phyloP scores from a whole-genome alignment of 92 coral and sea anemone species.

The Muricea muricata region DNA sequence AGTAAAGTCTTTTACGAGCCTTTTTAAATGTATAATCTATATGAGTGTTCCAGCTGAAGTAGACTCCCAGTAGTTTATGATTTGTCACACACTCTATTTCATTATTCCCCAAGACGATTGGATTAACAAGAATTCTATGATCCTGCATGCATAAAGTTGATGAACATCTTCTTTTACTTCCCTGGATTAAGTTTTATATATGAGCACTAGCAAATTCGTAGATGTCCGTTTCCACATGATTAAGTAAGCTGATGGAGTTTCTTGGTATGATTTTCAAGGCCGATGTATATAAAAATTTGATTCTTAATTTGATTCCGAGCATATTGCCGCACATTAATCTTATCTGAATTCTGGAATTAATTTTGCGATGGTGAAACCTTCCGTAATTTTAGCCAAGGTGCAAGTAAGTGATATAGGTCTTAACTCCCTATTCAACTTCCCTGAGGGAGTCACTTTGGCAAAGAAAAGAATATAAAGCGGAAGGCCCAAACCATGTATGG shows the following conservation, averaged over 20 bases:
- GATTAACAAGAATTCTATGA: not conserved
- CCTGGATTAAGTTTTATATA: not conserved
- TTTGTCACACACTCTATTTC: conserved; percentile 63
- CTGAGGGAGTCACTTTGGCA: too few relatives aligned
- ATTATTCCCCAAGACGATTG: conserved; percentile 42
- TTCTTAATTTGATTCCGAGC: not conserved
- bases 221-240: not conserved
- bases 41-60: conserved; percentile 53
- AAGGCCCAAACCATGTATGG: too few relatives aligned
- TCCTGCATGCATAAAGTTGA: not conserved
- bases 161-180: too few relatives aligned
- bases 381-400: too few relatives aligned
- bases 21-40: conserved; percentile 35
- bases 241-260: not conserved
- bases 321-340: too few relatives aligned
- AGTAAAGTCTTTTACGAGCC: conserved; percentile 52
- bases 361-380: too few relatives aligned
- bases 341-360: too few relatives aligned
- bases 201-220: not conserved
- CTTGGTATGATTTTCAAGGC: not conserved
- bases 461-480: too few relatives aligned
- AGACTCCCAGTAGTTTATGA: conserved; percentile 55
- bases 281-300: not conserved
- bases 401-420: too few relatives aligned
- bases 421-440: too few relatives aligned